Evolutionary conservation across 2,113 vertebrate species (phyloP).

Genomic region (Clarias magur): DNA sequence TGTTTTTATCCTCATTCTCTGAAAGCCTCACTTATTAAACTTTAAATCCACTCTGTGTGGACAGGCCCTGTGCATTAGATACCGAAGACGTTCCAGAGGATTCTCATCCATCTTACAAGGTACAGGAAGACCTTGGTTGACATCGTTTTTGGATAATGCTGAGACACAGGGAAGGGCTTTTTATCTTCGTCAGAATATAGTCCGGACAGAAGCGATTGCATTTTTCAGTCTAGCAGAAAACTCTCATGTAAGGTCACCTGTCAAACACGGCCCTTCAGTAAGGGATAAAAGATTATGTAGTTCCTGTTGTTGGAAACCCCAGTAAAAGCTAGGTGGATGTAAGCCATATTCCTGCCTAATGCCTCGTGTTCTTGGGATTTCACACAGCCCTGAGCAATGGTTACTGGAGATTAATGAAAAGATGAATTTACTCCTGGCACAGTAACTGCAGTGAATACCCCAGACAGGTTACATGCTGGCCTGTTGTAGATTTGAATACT

Average conservation of each 20-base stretch:
- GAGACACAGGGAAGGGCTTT: slow-evolving; percentile 41
- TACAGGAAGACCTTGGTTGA: slow-evolving; percentile 46
- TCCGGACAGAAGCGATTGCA: slow-evolving; percentile 16
- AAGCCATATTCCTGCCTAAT: background rate
- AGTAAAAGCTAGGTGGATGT: slow-evolving; percentile 9
- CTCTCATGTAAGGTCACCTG: slow-evolving; percentile 40
- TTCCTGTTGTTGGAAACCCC: background rate
- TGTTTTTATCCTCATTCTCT: slow-evolving; percentile 13
- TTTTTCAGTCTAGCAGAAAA: slow-evolving; percentile 31
- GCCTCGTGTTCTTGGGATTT: background rate
- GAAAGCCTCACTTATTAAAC: slow-evolving; percentile 47
- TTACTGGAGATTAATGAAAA: background rate
- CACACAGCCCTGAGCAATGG: background rate
- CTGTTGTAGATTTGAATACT: background rate
- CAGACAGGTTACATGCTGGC: background rate
- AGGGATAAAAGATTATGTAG: slow-evolving; percentile 38
- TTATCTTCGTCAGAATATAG: slow-evolving; percentile 45
- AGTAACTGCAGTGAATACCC: background rate
- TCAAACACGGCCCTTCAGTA: slow-evolving; percentile 18
- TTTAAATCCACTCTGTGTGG: slow-evolving; percentile 50
- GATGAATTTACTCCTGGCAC: background rate
- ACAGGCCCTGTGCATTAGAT: slow-evolving; percentile 48
- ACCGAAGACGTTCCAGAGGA: slow-evolving; percentile 44
- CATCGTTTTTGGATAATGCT: slow-evolving; percentile 29
- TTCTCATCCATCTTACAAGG: slow-evolving; percentile 45